Evolutionary conservation across 1,140 invertebrate species (phyloP).

Genomic region (Brachionus calyciflorus): DNA sequence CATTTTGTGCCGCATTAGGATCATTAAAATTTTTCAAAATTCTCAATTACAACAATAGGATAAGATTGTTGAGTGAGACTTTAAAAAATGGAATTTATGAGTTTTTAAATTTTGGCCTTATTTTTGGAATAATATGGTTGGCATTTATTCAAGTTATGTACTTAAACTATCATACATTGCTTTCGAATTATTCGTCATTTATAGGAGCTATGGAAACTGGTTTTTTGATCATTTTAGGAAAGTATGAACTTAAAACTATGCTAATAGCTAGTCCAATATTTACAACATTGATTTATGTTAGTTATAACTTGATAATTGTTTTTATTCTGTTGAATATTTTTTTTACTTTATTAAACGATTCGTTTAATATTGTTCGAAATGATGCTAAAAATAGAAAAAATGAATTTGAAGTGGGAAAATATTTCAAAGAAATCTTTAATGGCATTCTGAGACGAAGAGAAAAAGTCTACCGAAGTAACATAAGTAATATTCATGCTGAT

Average conservation of each 20-base stretch:
- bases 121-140: not conserved
- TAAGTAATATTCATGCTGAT: too few species aligned
- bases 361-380: conserved; percentile 48
- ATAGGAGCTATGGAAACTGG: not conserved
- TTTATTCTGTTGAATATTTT: not conserved
- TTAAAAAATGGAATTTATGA: not conserved
- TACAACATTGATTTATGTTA: conserved; percentile 44
- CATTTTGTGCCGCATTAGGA: conserved; percentile 63
- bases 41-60: conserved; percentile 52
- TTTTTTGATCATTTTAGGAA: not conserved
- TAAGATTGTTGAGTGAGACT: conserved; percentile 54
- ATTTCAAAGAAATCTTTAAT: not conserved
- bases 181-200: not conserved
- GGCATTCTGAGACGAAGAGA: too few species aligned
- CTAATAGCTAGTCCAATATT: not conserved
- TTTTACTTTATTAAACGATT: not conserved
- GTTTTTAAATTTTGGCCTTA: not conserved
- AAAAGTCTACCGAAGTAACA: too few species aligned
- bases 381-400: not conserved
- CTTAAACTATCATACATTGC: not conserved
- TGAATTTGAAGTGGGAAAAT: not conserved
- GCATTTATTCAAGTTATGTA: not conserved
- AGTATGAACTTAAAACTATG: not conserved
- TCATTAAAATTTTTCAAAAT: conserved; percentile 63
- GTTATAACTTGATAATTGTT: conserved; percentile 9